Evolutionary conservation across 2,888 invertebrate species (phyloP), one percentile per base, ranked within the genome.

Genomic region (Schrankia costaestrigalis): DNA sequence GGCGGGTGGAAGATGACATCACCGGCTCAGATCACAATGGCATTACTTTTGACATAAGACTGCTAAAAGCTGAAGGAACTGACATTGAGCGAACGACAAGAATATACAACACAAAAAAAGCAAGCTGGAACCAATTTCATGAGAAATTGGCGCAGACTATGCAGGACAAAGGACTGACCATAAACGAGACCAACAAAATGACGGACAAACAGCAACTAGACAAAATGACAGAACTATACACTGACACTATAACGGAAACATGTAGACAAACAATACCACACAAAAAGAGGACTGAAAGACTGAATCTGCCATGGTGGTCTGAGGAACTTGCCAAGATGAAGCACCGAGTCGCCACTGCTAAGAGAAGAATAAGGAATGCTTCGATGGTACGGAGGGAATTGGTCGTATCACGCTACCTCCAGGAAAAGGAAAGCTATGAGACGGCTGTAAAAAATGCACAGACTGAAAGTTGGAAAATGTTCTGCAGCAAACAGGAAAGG

Each of bases 271-370:
- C 14, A 2, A 43, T 53, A 10, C 44, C 49, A 0, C 36, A 26
- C 14, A 34, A 8, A n/a, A 41, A 46, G 22, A 17, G 8, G 0
- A 29, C 15, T 14, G 3, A 26, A 3, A 24, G 3, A 22, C 14
- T 29, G n/a, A 47, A 19, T 13, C 8, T 43, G 17, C 51, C 49
- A n/a, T 53, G 53, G 51, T 51, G 50, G 53, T 26, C 32, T 11
- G 28, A 39, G 1, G 33, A 38, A 6, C 44, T 49, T 0, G 32
- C 26, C 0, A 18, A 11, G 5, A 6, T 41, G 38, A 54, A 48
- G 15, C 37, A 14, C 8, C 13, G 28, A n/a, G 37, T 46, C 8
- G 12, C 26, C 25, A 45, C 35, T 1, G 29, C 7, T 19, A 48
- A 35, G 13, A 15, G 41, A 0, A 26, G 48, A 7, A 37, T 52